These are phyloP conservation scores for rat (Rattus norvegicus) DNA, from an alignment of 2,113 vertebrate genomes.

Conservation along the genomic window GRCr8 NC_086031.1:82411001-82411500, in stretches of 20 bases:
- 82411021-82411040: background rate
- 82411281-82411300: background rate
- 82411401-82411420: background rate
- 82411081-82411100: background rate
- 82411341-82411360: background rate
- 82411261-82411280: background rate
- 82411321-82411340: background rate
- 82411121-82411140: background rate
- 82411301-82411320: background rate
- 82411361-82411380: no score
- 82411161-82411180: background rate
- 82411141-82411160: background rate
- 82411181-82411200: background rate
- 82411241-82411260: background rate
- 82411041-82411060: rapidly evolving
- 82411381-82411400: background rate
- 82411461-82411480: background rate
- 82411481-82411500: background rate
- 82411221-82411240: background rate
- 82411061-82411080: background rate
- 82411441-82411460: background rate
- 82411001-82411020: background rate
- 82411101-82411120: background rate
- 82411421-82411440: background rate
- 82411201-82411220: background rate